Conservation (phyloP, 2,113 vertebrate genomes). For the Pteropus alecto region DNA sequence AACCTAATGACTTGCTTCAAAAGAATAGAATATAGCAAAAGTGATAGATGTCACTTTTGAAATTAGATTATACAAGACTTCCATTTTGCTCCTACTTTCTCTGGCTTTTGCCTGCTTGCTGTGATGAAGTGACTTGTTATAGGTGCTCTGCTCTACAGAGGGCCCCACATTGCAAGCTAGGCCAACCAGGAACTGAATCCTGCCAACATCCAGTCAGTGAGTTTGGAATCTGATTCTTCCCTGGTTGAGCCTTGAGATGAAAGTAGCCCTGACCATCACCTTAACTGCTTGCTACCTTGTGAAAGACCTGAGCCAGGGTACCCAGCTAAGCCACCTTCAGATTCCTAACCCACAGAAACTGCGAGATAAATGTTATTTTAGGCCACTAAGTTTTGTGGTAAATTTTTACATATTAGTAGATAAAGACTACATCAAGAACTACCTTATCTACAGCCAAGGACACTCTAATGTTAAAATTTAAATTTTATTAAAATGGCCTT, state of each 20-base stretch:
- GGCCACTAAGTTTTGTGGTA: neutral
- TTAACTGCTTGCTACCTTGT: neutral
- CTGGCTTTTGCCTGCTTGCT: neutral
- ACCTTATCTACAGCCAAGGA: conserved; percentile 32
- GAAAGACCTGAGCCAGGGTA: neutral
- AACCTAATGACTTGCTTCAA: neutral
- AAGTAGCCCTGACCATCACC: neutral
- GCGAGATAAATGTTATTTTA: neutral
- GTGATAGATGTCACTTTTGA: neutral
- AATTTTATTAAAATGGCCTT: neutral
- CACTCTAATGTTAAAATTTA: accelerated
- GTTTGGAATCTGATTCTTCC: neutral
- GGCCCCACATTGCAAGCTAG: neutral
- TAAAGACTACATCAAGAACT: neutral
- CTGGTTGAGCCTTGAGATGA: neutral
- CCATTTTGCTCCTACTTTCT: neutral
- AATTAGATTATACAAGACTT: neutral
- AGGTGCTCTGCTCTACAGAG: neutral
- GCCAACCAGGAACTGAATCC: neutral
- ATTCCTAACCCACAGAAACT: neutral
- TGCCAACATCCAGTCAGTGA: neutral
- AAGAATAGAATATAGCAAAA: neutral
- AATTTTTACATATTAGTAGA: neutral
- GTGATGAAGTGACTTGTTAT: neutral
- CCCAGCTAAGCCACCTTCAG: neutral